These are phyloP conservation scores for Luperina nickerlii DNA, from an alignment of 2,888 invertebrate species.

Conservation along the genomic window DNA sequence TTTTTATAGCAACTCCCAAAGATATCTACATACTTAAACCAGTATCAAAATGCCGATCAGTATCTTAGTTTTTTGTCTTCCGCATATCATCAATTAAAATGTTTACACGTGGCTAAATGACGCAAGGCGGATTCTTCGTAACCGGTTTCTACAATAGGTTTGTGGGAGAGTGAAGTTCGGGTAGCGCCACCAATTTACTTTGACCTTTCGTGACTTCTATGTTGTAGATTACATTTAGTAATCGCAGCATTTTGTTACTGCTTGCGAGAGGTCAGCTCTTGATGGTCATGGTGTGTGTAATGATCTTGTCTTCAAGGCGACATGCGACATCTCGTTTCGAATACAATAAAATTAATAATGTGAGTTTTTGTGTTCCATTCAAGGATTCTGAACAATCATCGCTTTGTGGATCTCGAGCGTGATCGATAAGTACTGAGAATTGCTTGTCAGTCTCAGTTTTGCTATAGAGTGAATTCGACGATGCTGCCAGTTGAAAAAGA, in stretches of 20 bases:
- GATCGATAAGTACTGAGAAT: slow-evolving; percentile 68
- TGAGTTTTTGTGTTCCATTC: slow-evolving; percentile 86
- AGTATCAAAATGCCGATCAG: slow-evolving; percentile 78
- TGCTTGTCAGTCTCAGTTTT: slow-evolving; percentile 67
- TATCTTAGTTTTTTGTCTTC: slow-evolving; percentile 85
- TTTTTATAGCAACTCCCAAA: slow-evolving; percentile 65
- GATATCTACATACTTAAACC: slow-evolving; percentile 70
- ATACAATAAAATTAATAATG: slow-evolving; percentile 85
- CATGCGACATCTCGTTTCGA: slow-evolving; percentile 86
- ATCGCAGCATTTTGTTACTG: slow-evolving; percentile 59
- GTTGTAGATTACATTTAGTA: slow-evolving; percentile 49
- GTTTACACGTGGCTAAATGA: slow-evolving; percentile 87
- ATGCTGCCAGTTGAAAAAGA: slow-evolving; percentile 40
- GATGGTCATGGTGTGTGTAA: slow-evolving; percentile 77
- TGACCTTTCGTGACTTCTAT: slow-evolving; percentile 75
- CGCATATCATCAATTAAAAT: slow-evolving; percentile 89
- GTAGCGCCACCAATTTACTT: slow-evolving; percentile 82
- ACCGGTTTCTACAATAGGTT: slow-evolving; percentile 86
- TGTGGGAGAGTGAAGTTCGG: slow-evolving; percentile 83
- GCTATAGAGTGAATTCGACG: slow-evolving; percentile 56
- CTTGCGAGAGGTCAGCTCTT: slow-evolving; percentile 72
- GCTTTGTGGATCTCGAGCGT: slow-evolving; percentile 69
- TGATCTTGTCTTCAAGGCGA: slow-evolving; percentile 85
- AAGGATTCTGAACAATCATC: slow-evolving; percentile 77
- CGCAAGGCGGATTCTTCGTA: slow-evolving; percentile 84